Percentiles rank a stretch among this genome's conserved stretches.
Evolutionary conservation across 2,888 invertebrate species (phyloP).

Genomic region (Prosapia bicincta): DNA sequence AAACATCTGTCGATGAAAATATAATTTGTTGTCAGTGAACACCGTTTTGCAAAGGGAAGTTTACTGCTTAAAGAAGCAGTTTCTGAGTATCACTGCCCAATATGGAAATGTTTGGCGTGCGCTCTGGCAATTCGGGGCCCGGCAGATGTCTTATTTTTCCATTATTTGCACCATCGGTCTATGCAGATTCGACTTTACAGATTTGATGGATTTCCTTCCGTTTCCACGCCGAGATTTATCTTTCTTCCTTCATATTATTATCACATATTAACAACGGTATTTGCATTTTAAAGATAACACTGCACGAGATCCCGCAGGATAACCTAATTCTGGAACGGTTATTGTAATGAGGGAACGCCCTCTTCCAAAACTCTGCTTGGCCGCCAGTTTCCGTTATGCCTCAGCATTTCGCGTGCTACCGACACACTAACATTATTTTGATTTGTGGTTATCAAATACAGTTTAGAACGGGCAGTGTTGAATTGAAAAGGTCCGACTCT

Average conservation of each 20-base stretch:
- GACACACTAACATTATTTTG: neutral
- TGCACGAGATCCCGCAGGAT: neutral
- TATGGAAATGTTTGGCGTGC: conserved; percentile 25
- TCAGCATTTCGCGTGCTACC: neutral
- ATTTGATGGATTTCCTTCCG: conserved; percentile 5
- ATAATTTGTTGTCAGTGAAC: too few species aligned
- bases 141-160: conserved; percentile 27
- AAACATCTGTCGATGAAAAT: too few species aligned
- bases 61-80: too few species aligned
- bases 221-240: neutral
- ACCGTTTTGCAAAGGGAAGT: too few species aligned
- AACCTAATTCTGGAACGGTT: conserved; percentile 2
- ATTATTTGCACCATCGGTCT: conserved; percentile 15
- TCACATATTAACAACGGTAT: neutral
- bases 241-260: neutral
- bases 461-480: neutral
- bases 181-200: neutral
- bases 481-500: neutral
- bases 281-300: neutral
- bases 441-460: neutral
- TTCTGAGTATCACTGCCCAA: neutral
- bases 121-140: conserved; percentile 3
- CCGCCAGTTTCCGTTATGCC: neutral
- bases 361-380: neutral
- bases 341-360: neutral